These are phyloP conservation scores for Aptenodytes patagonicus DNA, from an alignment of 2,113 vertebrate genomes.

Conservation along the genomic window DNA sequence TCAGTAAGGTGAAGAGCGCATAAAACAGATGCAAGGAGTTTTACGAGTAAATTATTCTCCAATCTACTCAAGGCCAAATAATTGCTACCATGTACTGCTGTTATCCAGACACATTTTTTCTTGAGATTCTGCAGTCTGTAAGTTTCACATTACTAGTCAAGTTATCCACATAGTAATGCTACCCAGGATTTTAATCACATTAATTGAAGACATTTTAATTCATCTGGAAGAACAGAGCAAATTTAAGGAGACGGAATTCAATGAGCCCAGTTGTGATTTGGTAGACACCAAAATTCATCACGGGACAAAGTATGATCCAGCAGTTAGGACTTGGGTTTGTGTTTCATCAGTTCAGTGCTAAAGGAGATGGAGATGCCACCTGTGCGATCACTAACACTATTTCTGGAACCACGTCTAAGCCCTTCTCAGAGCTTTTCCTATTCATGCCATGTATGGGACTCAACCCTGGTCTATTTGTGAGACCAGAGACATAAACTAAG, in stretches of 20 bases:
- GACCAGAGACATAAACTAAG: not conserved
- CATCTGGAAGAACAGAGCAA: not conserved
- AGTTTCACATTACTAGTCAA: not conserved
- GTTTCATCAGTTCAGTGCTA: not conserved
- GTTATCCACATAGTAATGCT: not conserved
- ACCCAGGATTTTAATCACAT: not conserved
- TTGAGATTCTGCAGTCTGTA: not conserved
- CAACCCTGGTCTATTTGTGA: not conserved
- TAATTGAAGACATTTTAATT: not conserved
- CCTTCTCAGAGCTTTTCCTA: not conserved
- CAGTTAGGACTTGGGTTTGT: not conserved
- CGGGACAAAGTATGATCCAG: not conserved
- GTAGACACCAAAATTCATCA: not conserved
- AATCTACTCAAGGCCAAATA: not conserved
- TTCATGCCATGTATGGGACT: fast-evolving
- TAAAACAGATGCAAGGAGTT: not conserved
- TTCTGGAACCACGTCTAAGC: not conserved
- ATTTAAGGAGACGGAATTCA: not conserved
- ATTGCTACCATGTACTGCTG: not conserved
- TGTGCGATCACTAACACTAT: not conserved
- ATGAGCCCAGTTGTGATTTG: not conserved
- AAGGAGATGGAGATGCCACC: not conserved
- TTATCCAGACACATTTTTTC: not conserved
- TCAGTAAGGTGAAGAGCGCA: not conserved
- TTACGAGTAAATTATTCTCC: not conserved